A percentile compares a stretch with the other conserved stretches of the same genome.
Evolutionary conservation across 2,888 invertebrate genomes (phyloP).

Genomic region (Stenodera caucasica): DNA sequence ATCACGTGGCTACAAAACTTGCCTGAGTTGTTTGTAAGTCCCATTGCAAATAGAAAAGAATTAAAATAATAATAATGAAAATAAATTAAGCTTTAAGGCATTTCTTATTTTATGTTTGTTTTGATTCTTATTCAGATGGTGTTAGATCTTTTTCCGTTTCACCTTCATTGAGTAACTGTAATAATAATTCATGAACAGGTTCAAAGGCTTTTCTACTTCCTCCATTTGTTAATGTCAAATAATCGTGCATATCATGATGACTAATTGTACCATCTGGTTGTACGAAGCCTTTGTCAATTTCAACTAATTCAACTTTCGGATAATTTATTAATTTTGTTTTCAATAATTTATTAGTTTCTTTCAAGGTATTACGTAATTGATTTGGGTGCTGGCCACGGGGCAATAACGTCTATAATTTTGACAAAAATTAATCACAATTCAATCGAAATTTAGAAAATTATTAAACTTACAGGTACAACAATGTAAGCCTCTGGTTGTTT

Average conservation of each 20-base stretch:
- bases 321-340: too few relatives aligned
- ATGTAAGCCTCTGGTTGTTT: constrained; percentile 60
- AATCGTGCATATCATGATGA: constrained; percentile 69
- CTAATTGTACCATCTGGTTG: constrained; percentile 62
- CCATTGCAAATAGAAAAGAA: constrained; percentile 24
- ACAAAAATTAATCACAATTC: neutral
- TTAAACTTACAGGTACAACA: constrained; percentile 61
- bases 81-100: constrained; percentile 17
- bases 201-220: constrained; percentile 67
- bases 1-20: neutral
- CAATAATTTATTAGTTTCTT: constrained; percentile 49
- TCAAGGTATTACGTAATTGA: constrained; percentile 57
- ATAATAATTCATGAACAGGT: constrained; percentile 58
- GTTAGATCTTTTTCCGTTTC: constrained; percentile 74
- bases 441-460: too few relatives aligned
- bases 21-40: constrained; percentile 14
- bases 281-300: constrained; percentile 52
- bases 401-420: constrained; percentile 60
- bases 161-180: constrained; percentile 63
- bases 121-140: constrained; percentile 64
- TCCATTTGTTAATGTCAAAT: constrained; percentile 65
- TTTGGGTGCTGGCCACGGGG: constrained; percentile 70
- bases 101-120: constrained; percentile 11
- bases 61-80: constrained; percentile 12
- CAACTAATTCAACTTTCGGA: constrained; percentile 51